Evolutionary conservation across 2,113 vertebrate genomes (phyloP).

Genomic region (Oryzias javanicus): DNA sequence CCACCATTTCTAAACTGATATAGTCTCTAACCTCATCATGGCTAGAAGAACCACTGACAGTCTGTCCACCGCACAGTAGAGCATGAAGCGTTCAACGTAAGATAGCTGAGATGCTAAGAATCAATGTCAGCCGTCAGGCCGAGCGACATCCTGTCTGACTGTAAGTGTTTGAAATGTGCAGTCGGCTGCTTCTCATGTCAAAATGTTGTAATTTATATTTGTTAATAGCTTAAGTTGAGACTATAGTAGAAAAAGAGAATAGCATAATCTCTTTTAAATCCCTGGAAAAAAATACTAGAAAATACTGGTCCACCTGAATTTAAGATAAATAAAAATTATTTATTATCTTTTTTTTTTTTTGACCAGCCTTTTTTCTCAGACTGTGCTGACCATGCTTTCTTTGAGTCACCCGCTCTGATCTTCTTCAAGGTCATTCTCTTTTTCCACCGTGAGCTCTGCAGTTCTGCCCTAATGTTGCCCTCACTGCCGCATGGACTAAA

Average conservation of each 20-base stretch:
- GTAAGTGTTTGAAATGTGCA: constrained; percentile 9
- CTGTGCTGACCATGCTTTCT: constrained; percentile 23
- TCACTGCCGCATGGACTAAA: constrained; percentile 19
- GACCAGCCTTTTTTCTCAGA: constrained; percentile 1
- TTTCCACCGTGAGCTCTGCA: constrained; percentile 29
- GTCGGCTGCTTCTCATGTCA: constrained; percentile 2
- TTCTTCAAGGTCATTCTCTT: constrained; percentile 34
- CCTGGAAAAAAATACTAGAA: too few relatives aligned
- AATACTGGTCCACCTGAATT: too few relatives aligned
- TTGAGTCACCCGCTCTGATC: constrained; percentile 14
- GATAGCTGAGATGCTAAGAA: constrained; percentile 33
- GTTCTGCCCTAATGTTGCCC: constrained; percentile 10
- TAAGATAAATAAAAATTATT: too few relatives aligned
- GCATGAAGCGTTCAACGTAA: constrained; percentile 49
- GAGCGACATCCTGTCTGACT: constrained; percentile 15
- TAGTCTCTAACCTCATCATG: constrained; percentile 50
- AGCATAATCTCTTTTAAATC: too few relatives aligned
- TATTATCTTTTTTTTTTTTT: neutral
- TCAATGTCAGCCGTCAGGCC: constrained; percentile 26
- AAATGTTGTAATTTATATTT: neutral
- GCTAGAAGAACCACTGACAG: constrained; percentile 46
- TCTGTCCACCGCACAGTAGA: constrained; percentile 40
- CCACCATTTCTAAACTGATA: constrained; percentile 23
- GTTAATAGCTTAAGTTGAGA: too few relatives aligned
- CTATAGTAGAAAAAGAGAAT: too few relatives aligned